Percentiles rank a stretch among this genome's conserved stretches.
Conservation (phyloP, 2,113 vertebrate genomes). For the Oncorhynchus kisutch region DNA sequence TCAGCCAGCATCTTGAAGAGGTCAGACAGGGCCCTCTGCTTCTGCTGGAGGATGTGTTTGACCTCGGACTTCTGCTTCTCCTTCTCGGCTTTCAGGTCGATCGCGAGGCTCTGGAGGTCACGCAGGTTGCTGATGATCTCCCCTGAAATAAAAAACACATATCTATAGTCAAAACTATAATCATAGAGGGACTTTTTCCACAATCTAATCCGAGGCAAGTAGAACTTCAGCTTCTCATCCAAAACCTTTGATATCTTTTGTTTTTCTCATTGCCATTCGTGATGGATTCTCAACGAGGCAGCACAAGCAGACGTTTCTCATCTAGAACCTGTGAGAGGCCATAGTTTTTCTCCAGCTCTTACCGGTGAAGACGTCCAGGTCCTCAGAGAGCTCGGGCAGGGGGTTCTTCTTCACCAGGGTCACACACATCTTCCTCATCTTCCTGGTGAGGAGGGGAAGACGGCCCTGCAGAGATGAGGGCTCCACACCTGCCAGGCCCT, state of each 20-base stretch:
- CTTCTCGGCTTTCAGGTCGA: conserved; percentile 80
- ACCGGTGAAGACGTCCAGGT: conserved; percentile 90
- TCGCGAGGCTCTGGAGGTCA: conserved; percentile 81
- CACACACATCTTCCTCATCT: conserved; percentile 87
- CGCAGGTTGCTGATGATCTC: conserved; percentile 81
- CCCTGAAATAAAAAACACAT: conserved; percentile 62
- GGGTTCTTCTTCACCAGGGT: conserved; percentile 76
- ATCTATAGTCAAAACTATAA: neutral
- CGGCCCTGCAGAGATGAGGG: conserved; percentile 76
- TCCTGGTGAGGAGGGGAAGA: conserved; percentile 81
- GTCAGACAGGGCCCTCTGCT: conserved; percentile 90
- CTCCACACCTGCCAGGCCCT: conserved; percentile 26
- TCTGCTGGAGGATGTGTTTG: conserved; percentile 94
- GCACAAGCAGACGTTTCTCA: no score
- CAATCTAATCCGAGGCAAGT: no score
- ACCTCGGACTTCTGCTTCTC: conserved; percentile 88
- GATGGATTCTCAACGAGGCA: no score
- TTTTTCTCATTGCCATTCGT: no score
- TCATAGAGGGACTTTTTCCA: no score
- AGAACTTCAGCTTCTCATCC: no score
- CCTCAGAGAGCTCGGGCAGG: conserved; percentile 80
- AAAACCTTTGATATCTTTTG: no score
- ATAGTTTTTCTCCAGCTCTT: neutral
- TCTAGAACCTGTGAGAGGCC: no score
- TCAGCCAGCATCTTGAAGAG: conserved; percentile 91